Evolutionary conservation across 2,113 vertebrate genomes (phyloP).

Genomic region (Myotis brandtii): DNA sequence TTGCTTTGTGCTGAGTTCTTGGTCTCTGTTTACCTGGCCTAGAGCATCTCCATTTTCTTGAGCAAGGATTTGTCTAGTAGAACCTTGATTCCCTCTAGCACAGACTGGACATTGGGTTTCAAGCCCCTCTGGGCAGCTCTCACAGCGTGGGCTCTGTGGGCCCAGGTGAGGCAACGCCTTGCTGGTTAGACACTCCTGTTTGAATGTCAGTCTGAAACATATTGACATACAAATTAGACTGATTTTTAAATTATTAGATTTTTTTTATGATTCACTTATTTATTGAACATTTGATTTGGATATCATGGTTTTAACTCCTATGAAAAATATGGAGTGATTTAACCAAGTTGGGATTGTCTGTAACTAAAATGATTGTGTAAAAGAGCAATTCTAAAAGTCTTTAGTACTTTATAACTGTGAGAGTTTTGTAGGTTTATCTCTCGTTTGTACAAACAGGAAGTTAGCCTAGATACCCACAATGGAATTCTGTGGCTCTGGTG

Average conservation of each 20-base stretch:
- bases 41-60: background rate
- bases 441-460: conserved; percentile 12
- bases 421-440: background rate
- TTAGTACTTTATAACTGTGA: background rate
- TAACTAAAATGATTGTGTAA: background rate
- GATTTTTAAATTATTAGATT: background rate
- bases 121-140: background rate
- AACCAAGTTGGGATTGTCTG: background rate
- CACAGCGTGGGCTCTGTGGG: no score
- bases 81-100: fast-evolving
- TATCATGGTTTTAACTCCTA: background rate
- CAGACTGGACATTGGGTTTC: background rate
- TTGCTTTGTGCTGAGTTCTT: background rate
- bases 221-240: background rate
- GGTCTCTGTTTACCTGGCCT: background rate
- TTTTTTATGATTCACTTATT: background rate
- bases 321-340: background rate
- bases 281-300: background rate
- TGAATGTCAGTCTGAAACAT: background rate
- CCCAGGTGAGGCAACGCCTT: background rate
- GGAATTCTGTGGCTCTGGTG: background rate
- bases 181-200: background rate
- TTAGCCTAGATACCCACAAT: background rate
- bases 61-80: background rate
- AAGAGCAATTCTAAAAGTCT: background rate